phyloP scores from a whole-genome alignment of 2,888 invertebrate genomes.

The Pammene aurita region DNA sequence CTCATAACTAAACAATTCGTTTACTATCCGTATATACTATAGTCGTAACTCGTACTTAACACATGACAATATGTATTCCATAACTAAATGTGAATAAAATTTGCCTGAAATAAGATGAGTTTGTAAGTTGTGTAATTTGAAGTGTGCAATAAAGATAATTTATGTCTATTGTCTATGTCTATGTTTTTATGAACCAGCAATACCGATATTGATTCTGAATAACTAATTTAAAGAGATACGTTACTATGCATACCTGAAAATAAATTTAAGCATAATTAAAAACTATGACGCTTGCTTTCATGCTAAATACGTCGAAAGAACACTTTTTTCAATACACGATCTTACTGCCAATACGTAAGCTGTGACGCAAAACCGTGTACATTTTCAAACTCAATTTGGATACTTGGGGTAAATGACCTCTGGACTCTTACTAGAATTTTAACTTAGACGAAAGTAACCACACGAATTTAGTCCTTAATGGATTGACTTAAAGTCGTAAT shows the following conservation, averaged over 20 bases:
- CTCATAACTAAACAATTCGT: too few species aligned
- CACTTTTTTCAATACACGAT: background rate
- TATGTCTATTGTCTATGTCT: too few species aligned
- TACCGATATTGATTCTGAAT: background rate
- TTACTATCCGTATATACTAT: too few species aligned
- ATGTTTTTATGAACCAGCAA: background rate
- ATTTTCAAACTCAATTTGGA: constrained; percentile 20
- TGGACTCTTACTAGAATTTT: background rate
- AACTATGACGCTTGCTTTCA: background rate
- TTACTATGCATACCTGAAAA: background rate
- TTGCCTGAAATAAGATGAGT: too few species aligned
- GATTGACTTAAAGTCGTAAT: background rate
- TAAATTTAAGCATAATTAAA: background rate
- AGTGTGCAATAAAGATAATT: too few species aligned
- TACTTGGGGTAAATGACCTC: constrained; percentile 18
- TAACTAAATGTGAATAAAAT: too few species aligned
- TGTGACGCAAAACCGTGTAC: constrained; percentile 11
- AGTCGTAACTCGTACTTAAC: too few species aligned
- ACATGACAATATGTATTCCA: too few species aligned
- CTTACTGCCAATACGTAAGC: background rate
- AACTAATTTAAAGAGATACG: too few species aligned
- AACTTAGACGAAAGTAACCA: background rate
- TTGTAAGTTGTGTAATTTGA: too few species aligned
- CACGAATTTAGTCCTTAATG: background rate
- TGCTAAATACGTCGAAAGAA: background rate